Conservation (phyloP, 2,888 invertebrate genomes). For the Dugesia japonica region DNA sequence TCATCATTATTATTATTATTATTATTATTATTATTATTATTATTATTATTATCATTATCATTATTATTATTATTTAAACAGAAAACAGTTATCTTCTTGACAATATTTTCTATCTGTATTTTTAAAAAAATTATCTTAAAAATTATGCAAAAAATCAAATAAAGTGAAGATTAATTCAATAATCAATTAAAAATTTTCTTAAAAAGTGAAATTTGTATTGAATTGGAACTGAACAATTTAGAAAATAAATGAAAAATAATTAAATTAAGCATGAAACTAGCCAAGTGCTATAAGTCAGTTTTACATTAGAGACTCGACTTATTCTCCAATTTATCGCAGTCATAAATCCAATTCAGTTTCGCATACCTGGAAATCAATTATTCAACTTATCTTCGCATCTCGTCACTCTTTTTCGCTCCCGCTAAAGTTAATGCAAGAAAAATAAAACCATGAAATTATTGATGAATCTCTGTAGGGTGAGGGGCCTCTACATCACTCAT, state of each 20-base stretch:
- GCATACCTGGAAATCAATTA: slow-evolving; percentile 20
- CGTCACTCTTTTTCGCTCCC: not conserved
- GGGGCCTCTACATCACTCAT: not conserved
- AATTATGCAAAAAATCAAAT: too few species aligned
- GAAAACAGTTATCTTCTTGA: too few species aligned
- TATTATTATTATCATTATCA: too few species aligned
- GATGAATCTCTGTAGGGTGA: slow-evolving; percentile 20
- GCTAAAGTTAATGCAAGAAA: slow-evolving; percentile 4
- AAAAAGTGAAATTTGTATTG: too few species aligned
- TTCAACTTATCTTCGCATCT: slow-evolving; percentile 16
- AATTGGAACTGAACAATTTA: too few species aligned
- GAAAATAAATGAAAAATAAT: not conserved
- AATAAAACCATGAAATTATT: slow-evolving; percentile 12
- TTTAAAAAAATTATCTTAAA: too few species aligned
- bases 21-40: too few species aligned
- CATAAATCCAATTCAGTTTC: not conserved
- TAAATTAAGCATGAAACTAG: not conserved
- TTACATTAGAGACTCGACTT: slow-evolving; percentile 7
- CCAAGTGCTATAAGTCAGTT: not conserved
- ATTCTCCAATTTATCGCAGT: slow-evolving; percentile 10
- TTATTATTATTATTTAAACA: too few species aligned
- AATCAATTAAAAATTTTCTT: too few species aligned
- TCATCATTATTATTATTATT: too few species aligned
- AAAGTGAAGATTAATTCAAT: too few species aligned
- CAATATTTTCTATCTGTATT: too few species aligned